Conservation (phyloP, 1,140 invertebrate species). For the Euura saliciscinereae region DNA sequence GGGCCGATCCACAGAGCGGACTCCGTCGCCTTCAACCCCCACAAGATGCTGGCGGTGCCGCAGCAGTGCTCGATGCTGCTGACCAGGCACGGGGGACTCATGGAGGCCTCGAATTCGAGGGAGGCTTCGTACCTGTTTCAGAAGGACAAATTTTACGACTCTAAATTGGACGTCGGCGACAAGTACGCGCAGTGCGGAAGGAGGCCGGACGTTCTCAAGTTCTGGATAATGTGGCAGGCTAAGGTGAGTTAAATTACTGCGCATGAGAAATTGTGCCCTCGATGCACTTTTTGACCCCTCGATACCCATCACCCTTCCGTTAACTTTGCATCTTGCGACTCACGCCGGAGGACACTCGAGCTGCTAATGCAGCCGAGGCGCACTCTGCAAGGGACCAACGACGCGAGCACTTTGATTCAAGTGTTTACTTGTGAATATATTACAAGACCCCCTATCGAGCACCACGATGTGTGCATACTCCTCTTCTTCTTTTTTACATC, state of each 20-base stretch:
- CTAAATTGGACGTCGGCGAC: slow-evolving; percentile 68
- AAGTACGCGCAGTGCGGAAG: slow-evolving; percentile 73
- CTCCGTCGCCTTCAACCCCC: slow-evolving; percentile 74
- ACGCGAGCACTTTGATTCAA: slow-evolving; percentile 44
- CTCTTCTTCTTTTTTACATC: too few species aligned
- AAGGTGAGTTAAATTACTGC: slow-evolving; percentile 49
- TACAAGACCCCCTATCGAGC: slow-evolving; percentile 43
- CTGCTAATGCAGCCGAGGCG: slow-evolving; percentile 37
- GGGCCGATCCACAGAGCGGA: slow-evolving; percentile 66
- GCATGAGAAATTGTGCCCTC: slow-evolving; percentile 36
- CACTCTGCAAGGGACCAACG: slow-evolving; percentile 38
- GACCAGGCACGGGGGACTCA: slow-evolving; percentile 51
- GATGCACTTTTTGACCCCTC: slow-evolving; percentile 51
- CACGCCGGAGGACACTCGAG: slow-evolving; percentile 24
- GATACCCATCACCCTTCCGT: slow-evolving; percentile 29
- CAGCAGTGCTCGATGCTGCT: slow-evolving; percentile 71
- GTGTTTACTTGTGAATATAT: slow-evolving; percentile 57
- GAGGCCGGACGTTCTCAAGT: slow-evolving; percentile 72
- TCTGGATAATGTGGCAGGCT: slow-evolving; percentile 74
- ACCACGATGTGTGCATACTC: too few species aligned
- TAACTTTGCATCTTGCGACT: slow-evolving; percentile 41
- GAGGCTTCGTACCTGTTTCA: slow-evolving; percentile 70
- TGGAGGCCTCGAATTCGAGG: slow-evolving; percentile 60
- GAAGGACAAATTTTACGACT: slow-evolving; percentile 72
- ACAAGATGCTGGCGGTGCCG: slow-evolving; percentile 70